Percentiles rank a stretch among this genome's conserved stretches.
Conservation (phyloP, 1,140 invertebrate species). For the Brachionus plicatilis region DNA sequence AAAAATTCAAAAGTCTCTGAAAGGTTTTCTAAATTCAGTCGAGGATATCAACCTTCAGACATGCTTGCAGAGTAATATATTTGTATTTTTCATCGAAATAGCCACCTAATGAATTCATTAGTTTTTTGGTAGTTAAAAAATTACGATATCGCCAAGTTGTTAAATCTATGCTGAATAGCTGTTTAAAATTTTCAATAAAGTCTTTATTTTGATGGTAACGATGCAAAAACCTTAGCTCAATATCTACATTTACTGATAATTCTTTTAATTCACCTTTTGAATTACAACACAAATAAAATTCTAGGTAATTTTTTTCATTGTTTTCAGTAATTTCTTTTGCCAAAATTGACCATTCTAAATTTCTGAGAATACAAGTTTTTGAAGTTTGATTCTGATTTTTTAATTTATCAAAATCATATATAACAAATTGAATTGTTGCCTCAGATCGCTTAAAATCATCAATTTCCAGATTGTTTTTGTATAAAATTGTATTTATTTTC, state of each 20-base stretch:
- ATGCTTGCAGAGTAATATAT: background rate
- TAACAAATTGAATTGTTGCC: background rate
- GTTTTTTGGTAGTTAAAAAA: background rate
- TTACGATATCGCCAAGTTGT: background rate
- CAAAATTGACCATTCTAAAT: background rate
- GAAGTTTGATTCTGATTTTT: background rate
- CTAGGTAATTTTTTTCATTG: background rate
- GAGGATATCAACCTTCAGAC: background rate
- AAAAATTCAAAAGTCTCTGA: too few species aligned
- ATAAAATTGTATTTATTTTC: background rate
- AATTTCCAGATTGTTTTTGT: background rate
- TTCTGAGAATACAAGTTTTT: background rate
- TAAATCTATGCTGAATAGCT: too few species aligned
- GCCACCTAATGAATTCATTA: background rate
- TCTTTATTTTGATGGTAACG: background rate
- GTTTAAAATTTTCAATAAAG: background rate
- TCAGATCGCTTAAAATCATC: background rate
- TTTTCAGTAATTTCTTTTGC: background rate
- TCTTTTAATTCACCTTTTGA: background rate
- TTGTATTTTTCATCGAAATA: background rate
- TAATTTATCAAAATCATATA: background rate
- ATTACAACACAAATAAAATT: background rate
- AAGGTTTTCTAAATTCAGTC: too few species aligned
- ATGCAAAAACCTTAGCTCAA: background rate
- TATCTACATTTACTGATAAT: background rate